A percentile compares a stretch with the other conserved stretches of the same genome.
Evolutionary conservation across 2,113 vertebrate species (phyloP).

Genomic region (Crotalus tigris): DNA sequence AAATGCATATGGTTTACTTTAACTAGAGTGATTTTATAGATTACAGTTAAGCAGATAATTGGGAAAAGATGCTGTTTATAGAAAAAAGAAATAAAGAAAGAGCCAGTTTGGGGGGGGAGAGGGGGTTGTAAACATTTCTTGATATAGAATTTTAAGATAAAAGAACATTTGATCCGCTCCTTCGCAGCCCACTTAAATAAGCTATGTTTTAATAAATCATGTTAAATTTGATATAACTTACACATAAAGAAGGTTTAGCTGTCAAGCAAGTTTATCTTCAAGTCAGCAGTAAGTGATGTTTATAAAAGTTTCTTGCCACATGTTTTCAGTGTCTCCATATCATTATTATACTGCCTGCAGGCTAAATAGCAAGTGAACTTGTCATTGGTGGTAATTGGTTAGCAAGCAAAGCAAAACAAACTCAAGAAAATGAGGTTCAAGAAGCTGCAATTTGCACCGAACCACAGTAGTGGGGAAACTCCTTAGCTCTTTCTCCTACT

Average conservation of each 20-base stretch:
- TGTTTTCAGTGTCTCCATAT: background rate
- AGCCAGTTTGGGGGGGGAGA: background rate
- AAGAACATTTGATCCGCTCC: constrained; percentile 44
- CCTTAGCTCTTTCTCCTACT: background rate
- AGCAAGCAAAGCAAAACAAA: background rate
- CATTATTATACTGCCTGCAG: background rate
- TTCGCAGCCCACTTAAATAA: background rate
- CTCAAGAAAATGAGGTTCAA: background rate
- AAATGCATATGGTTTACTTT: constrained; percentile 31
- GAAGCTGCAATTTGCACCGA: background rate
- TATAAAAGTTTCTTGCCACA: background rate
- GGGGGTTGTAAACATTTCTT: constrained; percentile 11
- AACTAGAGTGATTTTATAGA: constrained; percentile 30
- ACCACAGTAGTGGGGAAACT: background rate
- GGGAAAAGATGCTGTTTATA: constrained; percentile 24
- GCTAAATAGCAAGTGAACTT: background rate
- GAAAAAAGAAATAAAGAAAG: constrained; percentile 33
- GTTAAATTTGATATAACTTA: constrained; percentile 22
- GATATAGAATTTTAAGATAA: constrained; percentile 48
- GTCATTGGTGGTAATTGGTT: background rate
- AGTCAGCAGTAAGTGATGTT: background rate
- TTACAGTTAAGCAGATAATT: constrained; percentile 47
- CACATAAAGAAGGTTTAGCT: constrained; percentile 18
- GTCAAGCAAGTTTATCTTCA: constrained; percentile 45
- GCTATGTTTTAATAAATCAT: constrained; percentile 5